Conservation (phyloP, 2,888 invertebrate species). For the Tetragonula carbonaria region DNA sequence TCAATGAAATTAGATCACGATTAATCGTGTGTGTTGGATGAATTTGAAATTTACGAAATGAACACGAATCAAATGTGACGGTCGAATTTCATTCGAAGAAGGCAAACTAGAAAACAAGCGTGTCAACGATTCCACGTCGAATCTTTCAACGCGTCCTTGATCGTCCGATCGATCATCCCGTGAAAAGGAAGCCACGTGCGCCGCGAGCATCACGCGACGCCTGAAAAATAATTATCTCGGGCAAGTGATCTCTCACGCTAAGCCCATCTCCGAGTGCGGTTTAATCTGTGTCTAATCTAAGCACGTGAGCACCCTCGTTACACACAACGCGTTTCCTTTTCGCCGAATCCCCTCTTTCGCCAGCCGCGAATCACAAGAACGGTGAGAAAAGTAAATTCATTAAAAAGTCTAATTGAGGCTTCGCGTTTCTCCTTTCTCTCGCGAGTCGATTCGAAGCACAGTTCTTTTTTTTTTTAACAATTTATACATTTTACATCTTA, state of each 20-base stretch:
- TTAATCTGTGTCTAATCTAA: constrained; percentile 57
- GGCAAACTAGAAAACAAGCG: background rate
- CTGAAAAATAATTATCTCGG: constrained; percentile 66
- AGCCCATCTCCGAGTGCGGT: constrained; percentile 46
- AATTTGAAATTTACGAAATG: no score
- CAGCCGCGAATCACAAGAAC: background rate
- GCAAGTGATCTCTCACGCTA: constrained; percentile 64
- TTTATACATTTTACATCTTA: background rate
- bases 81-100: background rate
- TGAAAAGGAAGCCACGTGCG: constrained; percentile 29
- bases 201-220: constrained; percentile 42
- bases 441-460: no score
- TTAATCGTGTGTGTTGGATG: no score
- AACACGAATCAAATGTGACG: no score
- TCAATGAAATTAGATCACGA: no score
- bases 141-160: constrained; percentile 4
- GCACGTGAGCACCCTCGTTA: constrained; percentile 53
- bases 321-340: constrained; percentile 31
- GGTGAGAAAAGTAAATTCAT: no score
- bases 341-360: no score
- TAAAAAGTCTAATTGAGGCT: background rate
- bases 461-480: no score
- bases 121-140: background rate
- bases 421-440: no score
- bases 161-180: constrained; percentile 45